phyloP scores from a whole-genome alignment of 2,888 invertebrate species.

The Agonum fuliginosum region DNA sequence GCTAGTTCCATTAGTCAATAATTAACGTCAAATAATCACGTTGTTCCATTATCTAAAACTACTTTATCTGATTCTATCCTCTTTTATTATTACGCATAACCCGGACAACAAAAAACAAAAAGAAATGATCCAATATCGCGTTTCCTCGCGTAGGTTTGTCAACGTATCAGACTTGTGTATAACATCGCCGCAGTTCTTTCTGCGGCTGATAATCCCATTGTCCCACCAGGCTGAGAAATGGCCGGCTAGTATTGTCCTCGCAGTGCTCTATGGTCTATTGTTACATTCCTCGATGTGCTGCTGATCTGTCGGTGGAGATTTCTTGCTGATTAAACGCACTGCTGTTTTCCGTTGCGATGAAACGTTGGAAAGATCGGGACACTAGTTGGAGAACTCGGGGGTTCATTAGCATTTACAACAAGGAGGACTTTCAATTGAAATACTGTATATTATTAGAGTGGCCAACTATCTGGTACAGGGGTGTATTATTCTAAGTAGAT shows the following conservation, averaged over 20 bases:
- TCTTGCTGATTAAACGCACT: constrained; percentile 55
- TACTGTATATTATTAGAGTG: too few relatives aligned
- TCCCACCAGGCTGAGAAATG: constrained; percentile 52
- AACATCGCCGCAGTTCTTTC: constrained; percentile 7
- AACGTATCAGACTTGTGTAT: not conserved
- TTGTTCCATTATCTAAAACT: too few relatives aligned
- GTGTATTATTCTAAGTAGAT: too few relatives aligned
- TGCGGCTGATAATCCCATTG: constrained; percentile 54
- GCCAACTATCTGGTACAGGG: too few relatives aligned
- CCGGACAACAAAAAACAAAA: constrained; percentile 18
- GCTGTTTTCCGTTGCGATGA: too few relatives aligned
- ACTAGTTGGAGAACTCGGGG: too few relatives aligned
- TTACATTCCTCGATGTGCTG: constrained; percentile 46
- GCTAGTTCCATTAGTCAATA: too few relatives aligned
- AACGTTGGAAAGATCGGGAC: too few relatives aligned
- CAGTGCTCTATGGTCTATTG: constrained; percentile 56
- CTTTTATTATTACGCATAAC: not conserved
- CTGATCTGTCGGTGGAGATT: constrained; percentile 55
- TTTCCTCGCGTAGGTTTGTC: not conserved
- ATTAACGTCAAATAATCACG: too few relatives aligned
- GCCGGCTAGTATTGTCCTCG: constrained; percentile 47
- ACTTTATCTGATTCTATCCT: not conserved
- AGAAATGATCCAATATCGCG: constrained; percentile 14
- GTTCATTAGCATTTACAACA: too few relatives aligned
- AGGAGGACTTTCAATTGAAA: too few relatives aligned